Base-by-base conservation (phyloP, 2,113 vertebrate genomes). In the Scartelaos histophorus region DNA sequence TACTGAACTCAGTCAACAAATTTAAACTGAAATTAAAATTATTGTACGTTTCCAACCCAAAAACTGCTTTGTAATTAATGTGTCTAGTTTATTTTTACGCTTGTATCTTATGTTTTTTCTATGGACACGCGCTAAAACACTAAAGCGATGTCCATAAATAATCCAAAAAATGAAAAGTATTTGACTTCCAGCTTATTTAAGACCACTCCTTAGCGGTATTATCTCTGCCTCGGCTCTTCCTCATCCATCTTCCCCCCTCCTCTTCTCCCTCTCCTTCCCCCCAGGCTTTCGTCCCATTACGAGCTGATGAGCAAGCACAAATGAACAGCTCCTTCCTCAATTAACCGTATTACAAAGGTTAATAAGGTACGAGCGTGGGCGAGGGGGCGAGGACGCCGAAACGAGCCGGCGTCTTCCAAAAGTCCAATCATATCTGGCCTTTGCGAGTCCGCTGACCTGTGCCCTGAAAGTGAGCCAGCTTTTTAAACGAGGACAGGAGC, bases 291-390 rank as follows among this genome's bases (percentile, higher is more conserved):
- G 49, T 72, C 71, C 67, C 58, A 38, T 75, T 66, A 49, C 70
- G 78, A 82, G 69, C 69, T 81, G 70, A 80, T 85, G 83, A 83
- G 61, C 56, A 70, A 77, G 84, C 85, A 84, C 21, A 69, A 80
- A 71, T 79, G 66, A 79, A 74, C 64, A 73, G 75, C 29, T 35
- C 66, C 25, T 34, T 38, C 3, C 77, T 78, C 76, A 81, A 79
- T 88, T 80, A 82, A 78, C 69, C 69, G 22, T 35, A 74, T 76
- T 75, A 70, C 70, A n/a, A 16, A 82, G 71, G 79, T 84, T 83
- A 84, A 84, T 78, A 75, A 64, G 38, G 35, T 73, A 24, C 67
- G 70, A 49, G 66, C 70, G 57, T 73, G 67, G 69, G 60, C 49
- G 70, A 62, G 71, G 57, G 43, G 62, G 29, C 57, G 71, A 58